phyloP scores from a whole-genome alignment of 2,113 vertebrate species.

The Sinosuthora webbiana region DNA sequence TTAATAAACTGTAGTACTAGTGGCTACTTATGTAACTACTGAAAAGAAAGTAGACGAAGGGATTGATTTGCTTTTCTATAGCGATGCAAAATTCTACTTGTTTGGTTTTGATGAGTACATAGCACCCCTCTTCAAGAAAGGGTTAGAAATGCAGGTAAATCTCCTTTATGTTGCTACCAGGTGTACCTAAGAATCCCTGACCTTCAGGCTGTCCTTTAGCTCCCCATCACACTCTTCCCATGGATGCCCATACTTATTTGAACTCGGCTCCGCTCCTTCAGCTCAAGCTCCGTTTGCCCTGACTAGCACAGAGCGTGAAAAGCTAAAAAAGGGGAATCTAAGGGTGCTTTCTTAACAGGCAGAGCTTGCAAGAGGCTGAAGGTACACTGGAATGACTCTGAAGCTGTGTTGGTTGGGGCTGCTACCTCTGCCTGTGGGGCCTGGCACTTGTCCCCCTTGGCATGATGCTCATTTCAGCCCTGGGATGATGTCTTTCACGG shows the following conservation, averaged over 20 bases:
- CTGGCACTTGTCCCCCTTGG: background rate
- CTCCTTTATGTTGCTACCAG: background rate
- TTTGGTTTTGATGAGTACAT: background rate
- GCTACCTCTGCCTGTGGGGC: background rate
- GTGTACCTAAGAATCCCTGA: background rate
- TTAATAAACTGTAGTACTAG: background rate
- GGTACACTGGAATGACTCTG: background rate
- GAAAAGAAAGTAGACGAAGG: background rate
- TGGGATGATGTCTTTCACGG: accelerated
- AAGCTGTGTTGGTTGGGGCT: background rate
- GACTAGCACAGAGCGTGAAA: background rate
- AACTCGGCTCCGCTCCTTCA: background rate
- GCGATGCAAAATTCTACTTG: background rate
- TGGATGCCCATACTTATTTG: accelerated
- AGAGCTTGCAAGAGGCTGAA: background rate
- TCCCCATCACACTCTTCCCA: accelerated
- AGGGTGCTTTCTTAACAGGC: background rate
- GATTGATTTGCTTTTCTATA: background rate
- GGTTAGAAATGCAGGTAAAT: background rate
- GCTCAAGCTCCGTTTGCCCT: background rate
- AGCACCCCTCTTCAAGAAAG: background rate
- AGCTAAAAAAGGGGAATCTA: background rate
- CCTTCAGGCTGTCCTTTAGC: background rate
- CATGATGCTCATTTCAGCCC: accelerated
- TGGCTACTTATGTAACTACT: background rate